Conservation (phyloP, 2,888 invertebrate species). For the Patella depressa region DNA sequence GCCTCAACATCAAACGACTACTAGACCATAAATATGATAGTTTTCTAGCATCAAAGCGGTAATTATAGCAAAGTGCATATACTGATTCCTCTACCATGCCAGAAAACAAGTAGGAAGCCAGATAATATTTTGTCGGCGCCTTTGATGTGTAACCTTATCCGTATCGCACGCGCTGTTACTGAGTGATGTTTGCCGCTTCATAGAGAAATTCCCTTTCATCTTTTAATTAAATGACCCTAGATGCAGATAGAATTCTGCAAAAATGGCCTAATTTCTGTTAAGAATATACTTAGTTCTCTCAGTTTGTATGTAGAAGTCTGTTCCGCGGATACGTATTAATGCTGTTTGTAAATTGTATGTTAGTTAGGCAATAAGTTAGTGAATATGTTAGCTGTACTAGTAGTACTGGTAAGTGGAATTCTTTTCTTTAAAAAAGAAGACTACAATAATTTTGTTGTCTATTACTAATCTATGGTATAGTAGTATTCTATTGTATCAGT, state of each 20-base stretch:
- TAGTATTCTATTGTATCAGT: no score
- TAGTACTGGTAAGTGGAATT: no score
- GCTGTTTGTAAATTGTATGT: no score
- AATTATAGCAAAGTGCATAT: conserved; percentile 22
- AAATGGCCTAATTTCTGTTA: conserved; percentile 30
- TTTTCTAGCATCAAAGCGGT: conserved; percentile 25
- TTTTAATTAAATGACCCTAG: conserved; percentile 45
- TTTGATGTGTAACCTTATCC: conserved; percentile 37
- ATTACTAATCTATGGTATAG: no score
- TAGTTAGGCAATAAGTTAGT: no score
- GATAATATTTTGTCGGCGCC: conserved; percentile 27
- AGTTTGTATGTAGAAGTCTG: background rate
- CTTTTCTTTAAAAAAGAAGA: no score
- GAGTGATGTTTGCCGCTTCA: conserved; percentile 31
- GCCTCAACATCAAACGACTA: conserved; percentile 29
- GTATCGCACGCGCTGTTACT: conserved; percentile 21
- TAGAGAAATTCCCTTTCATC: conserved; percentile 46
- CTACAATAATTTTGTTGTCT: no score
- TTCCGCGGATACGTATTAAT: no score
- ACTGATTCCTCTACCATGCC: conserved; percentile 18
- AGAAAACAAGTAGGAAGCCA: conserved; percentile 17
- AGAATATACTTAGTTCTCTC: conserved; percentile 23
- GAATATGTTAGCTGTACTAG: no score
- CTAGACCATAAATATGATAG: conserved; percentile 33
- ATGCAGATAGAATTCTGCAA: conserved; percentile 35